Base-by-base conservation (phyloP, 2,888 invertebrate genomes). In the Orthosia gothica region DNA sequence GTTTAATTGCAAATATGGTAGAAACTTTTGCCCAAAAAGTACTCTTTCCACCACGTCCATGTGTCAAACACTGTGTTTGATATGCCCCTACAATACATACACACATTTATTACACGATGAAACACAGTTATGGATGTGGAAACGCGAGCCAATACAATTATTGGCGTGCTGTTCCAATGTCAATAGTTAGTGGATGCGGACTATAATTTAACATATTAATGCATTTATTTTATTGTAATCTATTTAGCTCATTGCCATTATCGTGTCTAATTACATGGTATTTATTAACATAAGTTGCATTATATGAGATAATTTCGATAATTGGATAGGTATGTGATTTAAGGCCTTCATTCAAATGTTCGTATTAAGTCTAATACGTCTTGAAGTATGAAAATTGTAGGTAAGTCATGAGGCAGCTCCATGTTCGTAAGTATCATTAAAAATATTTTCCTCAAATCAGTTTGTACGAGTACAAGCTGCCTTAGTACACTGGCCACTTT, bases 61-160 rank as follows among this genome's bases (percentile, higher is more conserved):
- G 69, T 85, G 84, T 84, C 40, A n/a, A 58, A 40, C 23, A 55
- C 63, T 66, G 63, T 76, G 55, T 84, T 88, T 88, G 89, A 89
- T 88, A 83, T 82, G 85, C 77, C 79, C 81, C 83, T 79, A 88
- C 87, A 87, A 87, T 76, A 83, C 82, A 79, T 82, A 76, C 66
- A 84, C 82, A 79, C 86, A 89, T 90, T 85, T 89, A 88, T 92
- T 87, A 89, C 80, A 67, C 80, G 82, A 83, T 89, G 88, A 89
- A 90, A 89, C 88, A 91, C 85, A 89, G 91, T 89, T 88, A 91
- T 89, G 87, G 86, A 81, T 74, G 82, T 73, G 86, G 80, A 74
- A 85, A 87, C 82, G 74, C 82, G 57, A 83, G 71, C 88, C 90
- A 90, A 91, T 89, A 89, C 89, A 90, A 92, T 89, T 90, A 92